Evolutionary conservation across 2,888 invertebrate genomes (phyloP).

Genomic region (Apodemia duryi): DNA sequence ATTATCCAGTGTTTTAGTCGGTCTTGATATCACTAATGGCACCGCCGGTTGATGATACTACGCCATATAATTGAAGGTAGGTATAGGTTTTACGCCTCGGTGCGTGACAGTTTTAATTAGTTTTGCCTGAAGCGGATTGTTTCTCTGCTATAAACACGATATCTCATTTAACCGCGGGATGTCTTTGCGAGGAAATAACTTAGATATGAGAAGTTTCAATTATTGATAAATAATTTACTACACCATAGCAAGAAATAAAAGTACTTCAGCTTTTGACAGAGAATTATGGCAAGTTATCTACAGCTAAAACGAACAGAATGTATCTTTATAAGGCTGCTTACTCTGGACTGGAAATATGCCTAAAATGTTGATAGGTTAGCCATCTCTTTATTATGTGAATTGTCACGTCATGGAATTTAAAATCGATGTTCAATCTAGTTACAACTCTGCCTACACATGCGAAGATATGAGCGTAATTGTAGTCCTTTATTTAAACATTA

Average conservation of each 20-base stretch:
- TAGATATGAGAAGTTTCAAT: not conserved
- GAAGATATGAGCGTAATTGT: no score
- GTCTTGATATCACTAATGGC: conserved; percentile 1
- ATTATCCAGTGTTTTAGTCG: conserved; percentile 3
- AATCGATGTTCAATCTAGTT: no score
- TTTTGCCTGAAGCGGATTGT: conserved; percentile 45
- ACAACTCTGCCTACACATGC: no score
- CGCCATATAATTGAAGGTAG: conserved; percentile 8
- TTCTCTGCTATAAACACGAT: conserved; percentile 18
- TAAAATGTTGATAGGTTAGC: no score
- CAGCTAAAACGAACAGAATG: no score
- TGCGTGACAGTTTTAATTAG: conserved; percentile 54
- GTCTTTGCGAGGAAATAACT: conserved; percentile 6
- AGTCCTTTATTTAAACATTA: no score
- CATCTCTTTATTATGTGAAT: no score
- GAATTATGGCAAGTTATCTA: no score
- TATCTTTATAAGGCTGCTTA: no score
- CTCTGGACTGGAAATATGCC: no score
- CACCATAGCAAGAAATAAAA: not conserved
- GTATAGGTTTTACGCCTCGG: conserved; percentile 42
- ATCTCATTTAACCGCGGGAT: conserved; percentile 13
- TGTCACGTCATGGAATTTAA: no score
- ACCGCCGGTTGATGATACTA: not conserved
- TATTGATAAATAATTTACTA: not conserved
- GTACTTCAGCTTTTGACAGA: no score